Base-by-base conservation (phyloP, 2,888 invertebrate genomes). In the Ferrisia virgata region DNA sequence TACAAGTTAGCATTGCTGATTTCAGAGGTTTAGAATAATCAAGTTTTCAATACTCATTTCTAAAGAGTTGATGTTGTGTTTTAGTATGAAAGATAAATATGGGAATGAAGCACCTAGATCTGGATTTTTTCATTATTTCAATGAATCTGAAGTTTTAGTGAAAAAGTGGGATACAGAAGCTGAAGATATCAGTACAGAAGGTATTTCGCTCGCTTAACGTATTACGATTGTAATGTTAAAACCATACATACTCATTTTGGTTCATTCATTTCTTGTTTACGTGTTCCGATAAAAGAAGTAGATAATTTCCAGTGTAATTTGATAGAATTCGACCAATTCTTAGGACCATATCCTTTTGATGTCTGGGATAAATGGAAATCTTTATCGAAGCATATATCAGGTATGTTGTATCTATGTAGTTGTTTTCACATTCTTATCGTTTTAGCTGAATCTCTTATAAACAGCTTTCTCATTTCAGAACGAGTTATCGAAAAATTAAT, bases 271-370 rank as follows among this genome's bases (percentile, higher is more conserved):
- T 83, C 18, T 76, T 53, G 33, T 64, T 86, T 82, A 88, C 91
- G 90, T 86, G 91, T 94, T 5, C 90, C 91, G 18, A 92, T 93
- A 69, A 91, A 92, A 85, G 93, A 93, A 86, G 88, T 94, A 8
- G 89, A 92, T 85, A 89, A 91, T 53, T 90, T 95, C 28, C 92
- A 91, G 88, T 90, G 90, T 22, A 95, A 95, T 88, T 88, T 95
- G 79, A 89, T 91, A 85, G 92, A 93, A 82, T 88, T 97, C 85
- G 96, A 97, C 88, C 90, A 91, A 85, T 94, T 92, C 88, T 90
- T 99, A 79, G 98, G 95, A 15, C 93, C 96, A 0, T 99, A 98
- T 89, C 98, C 98, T 0, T 97, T 94, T 89, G 95, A 96, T 86
- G 93, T 93, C 86, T 94, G 93, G 90, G 92, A 93, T 85, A 94